Conservation (phyloP, 2,888 invertebrate species). For the Pteria penguin region DNA sequence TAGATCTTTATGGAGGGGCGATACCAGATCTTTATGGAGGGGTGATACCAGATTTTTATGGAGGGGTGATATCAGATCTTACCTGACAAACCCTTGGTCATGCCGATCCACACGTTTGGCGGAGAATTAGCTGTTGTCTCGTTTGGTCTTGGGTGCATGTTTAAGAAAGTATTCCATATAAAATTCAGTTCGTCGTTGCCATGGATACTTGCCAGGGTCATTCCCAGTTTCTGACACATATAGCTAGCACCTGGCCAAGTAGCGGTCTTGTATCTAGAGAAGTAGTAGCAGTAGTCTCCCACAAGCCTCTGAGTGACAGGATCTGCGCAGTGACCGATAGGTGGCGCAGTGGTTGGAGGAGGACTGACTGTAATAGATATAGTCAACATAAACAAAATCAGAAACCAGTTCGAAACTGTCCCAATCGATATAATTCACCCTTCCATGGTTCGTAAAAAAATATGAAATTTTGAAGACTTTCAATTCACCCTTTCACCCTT, state of each 20-base stretch:
- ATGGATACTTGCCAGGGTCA: constrained; percentile 60
- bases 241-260: constrained; percentile 66
- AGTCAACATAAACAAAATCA: neutral
- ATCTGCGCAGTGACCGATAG: constrained; percentile 50
- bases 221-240: constrained; percentile 53
- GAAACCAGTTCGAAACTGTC: neutral
- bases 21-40: no score
- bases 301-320: constrained; percentile 21
- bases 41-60: no score
- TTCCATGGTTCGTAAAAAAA: no score
- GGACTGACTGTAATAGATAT: constrained; percentile 26
- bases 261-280: constrained; percentile 37
- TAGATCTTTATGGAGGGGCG: no score
- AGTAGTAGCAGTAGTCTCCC: constrained; percentile 58
- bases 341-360: constrained; percentile 42
- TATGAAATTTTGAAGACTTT: no score
- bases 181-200: constrained; percentile 50
- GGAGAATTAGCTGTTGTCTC: constrained; percentile 10
- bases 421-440: neutral
- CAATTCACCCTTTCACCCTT: no score
- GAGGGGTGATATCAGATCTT: no score
- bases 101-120: constrained; percentile 57
- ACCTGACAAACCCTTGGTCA: constrained; percentile 54
- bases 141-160: neutral
- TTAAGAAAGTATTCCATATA: constrained; percentile 26